These are phyloP conservation scores for Athalia rosae DNA, from an alignment of 2,888 invertebrate species.

Conservation along the genomic window DNA sequence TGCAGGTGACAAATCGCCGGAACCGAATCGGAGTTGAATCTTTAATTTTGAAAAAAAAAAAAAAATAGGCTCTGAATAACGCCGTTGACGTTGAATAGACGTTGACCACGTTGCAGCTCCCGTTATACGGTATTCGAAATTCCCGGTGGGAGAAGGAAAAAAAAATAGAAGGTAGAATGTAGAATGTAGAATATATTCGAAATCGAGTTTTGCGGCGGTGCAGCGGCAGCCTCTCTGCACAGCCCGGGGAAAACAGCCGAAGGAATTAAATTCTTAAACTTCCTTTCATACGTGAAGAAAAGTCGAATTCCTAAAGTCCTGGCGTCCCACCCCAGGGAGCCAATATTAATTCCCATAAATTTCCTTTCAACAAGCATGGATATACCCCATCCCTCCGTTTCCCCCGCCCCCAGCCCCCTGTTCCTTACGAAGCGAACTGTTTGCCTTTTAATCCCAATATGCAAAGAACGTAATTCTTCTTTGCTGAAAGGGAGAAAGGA, in stretches of 20 bases:
- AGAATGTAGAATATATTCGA: too few relatives aligned
- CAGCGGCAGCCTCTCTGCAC: not conserved
- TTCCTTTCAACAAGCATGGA: conserved; percentile 70
- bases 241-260: conserved; percentile 45
- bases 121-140: too few relatives aligned
- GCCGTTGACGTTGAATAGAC: too few relatives aligned
- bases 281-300: conserved; percentile 70
- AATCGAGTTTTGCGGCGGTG: too few relatives aligned
- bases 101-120: too few relatives aligned
- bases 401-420: conserved; percentile 46
- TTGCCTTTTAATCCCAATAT: conserved; percentile 71
- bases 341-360: conserved; percentile 74
- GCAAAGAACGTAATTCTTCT: conserved; percentile 70
- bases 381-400: conserved; percentile 48
- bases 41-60: too few relatives aligned
- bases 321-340: conserved; percentile 63
- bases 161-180: too few relatives aligned
- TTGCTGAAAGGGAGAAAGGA: conserved; percentile 44
- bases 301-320: conserved; percentile 70
- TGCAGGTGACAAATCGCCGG: too few relatives aligned
- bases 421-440: conserved; percentile 59
- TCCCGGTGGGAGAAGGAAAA: too few relatives aligned
- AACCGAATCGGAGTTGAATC: too few relatives aligned
- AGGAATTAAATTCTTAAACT: conserved; percentile 74
- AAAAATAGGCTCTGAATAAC: too few relatives aligned